Conservation (phyloP, 2,888 invertebrate species). For the Erannis defoliaria region DNA sequence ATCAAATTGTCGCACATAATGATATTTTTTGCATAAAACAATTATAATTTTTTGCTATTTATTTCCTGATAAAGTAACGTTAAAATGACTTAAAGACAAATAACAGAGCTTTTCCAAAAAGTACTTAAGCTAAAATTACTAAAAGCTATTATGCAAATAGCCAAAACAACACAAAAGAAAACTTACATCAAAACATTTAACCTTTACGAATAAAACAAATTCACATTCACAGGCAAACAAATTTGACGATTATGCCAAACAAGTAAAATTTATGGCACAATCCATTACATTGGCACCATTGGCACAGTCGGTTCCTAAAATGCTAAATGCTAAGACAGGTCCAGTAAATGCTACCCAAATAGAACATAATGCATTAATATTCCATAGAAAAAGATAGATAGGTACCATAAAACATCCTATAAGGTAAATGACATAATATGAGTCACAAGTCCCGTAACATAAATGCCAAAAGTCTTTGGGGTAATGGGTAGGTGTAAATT, state of each 20-base stretch:
- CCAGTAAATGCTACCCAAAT: conserved; percentile 11
- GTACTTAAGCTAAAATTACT: no score
- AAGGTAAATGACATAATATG: conserved; percentile 49
- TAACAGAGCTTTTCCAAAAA: background rate
- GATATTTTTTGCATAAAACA: no score
- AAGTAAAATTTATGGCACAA: conserved; percentile 21
- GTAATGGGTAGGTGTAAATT: conserved; percentile 32
- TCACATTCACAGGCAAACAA: conserved; percentile 20
- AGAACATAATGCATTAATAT: conserved; percentile 3
- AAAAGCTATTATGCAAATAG: conserved; percentile 8
- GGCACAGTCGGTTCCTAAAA: background rate
- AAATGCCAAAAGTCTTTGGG: conserved; percentile 43
- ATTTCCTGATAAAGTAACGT: background rate
- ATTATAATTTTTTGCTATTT: background rate
- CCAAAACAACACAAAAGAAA: conserved; percentile 3
- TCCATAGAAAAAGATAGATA: conserved; percentile 25
- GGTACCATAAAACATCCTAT: no score
- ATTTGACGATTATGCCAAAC: conserved; percentile 26
- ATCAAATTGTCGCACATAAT: no score
- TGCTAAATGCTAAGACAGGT: conserved; percentile 8
- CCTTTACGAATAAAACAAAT: conserved; percentile 20
- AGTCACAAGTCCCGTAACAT: conserved; percentile 48
- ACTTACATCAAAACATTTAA: conserved; percentile 18
- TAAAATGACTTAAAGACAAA: background rate
- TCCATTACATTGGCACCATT: conserved; percentile 4